A percentile compares a stretch with the other conserved stretches of the same genome.
Evolutionary conservation across 2,113 vertebrate genomes (phyloP).

Genomic region (Leptodactylus fuscus): DNA sequence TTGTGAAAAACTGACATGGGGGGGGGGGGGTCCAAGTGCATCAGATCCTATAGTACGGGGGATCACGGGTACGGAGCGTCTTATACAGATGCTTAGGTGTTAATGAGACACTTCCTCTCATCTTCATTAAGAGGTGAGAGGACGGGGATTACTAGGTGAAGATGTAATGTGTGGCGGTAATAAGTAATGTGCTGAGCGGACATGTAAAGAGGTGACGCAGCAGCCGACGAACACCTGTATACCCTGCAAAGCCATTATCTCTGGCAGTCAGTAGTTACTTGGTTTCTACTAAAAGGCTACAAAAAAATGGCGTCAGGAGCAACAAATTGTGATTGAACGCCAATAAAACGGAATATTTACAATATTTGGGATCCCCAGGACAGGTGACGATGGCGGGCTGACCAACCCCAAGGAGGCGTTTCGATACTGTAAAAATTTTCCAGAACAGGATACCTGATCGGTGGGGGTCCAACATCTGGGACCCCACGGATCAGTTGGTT

Average conservation of each 20-base stretch:
- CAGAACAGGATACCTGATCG: no score
- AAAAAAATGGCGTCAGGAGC: no score
- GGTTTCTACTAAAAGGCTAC: no score
- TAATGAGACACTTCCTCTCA: constrained; percentile 10
- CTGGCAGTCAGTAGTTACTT: no score
- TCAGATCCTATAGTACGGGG: background rate
- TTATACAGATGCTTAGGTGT: background rate
- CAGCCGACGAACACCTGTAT: background rate
- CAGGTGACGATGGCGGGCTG: no score
- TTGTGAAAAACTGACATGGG: background rate
- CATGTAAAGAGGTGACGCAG: background rate
- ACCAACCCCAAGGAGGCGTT: no score
- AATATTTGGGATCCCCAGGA: no score
- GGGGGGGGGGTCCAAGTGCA: background rate
- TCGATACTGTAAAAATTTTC: no score
- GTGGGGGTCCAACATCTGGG: no score
- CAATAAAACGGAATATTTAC: no score
- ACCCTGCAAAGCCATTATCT: background rate
- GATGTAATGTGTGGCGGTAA: constrained; percentile 15
- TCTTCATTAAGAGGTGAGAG: constrained; percentile 4
- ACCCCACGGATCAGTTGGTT: no score
- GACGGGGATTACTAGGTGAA: constrained; percentile 1
- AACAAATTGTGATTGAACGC: no score
- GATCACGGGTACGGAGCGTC: background rate
- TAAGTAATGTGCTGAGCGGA: background rate